Percentiles rank a stretch among this genome's conserved stretches.
These are phyloP conservation scores for Mungos mungo DNA, from an alignment of 2,113 vertebrate species.

Conservation along the genomic window DNA sequence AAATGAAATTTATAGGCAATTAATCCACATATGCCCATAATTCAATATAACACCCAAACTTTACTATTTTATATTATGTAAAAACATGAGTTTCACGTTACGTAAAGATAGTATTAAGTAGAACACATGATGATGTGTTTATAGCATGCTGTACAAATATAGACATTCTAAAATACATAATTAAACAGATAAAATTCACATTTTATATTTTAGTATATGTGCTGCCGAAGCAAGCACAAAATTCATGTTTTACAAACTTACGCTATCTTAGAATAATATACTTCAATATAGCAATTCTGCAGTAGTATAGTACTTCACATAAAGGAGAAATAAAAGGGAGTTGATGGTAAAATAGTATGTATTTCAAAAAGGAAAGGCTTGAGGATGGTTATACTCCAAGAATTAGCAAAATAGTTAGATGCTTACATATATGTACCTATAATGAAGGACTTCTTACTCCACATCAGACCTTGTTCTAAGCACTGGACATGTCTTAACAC, in stretches of 20 bases:
- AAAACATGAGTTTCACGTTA: slow-evolving; percentile 7
- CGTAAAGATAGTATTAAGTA: slow-evolving; percentile 24
- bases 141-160: not conserved
- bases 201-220: not conserved
- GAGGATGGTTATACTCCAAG: not conserved
- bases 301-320: not conserved
- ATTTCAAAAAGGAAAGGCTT: slow-evolving; percentile 64
- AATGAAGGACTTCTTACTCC: slow-evolving; percentile 19
- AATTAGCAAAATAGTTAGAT: slow-evolving; percentile 5
- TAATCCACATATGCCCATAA: slow-evolving; percentile 14
- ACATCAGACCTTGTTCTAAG: not conserved
- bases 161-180: not conserved
- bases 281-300: not conserved
- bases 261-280: not conserved
- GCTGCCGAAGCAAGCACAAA: not conserved
- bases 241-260: not conserved
- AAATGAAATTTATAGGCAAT: slow-evolving; percentile 51
- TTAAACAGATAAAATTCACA: not conserved
- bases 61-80: slow-evolving; percentile 45
- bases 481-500: not conserved
- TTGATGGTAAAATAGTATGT: slow-evolving; percentile 26
- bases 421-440: not conserved
- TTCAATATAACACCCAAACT: slow-evolving; percentile 50
- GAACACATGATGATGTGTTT: not conserved
- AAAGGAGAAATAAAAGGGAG: slow-evolving; percentile 50